These are phyloP conservation scores for Hippopotamus amphibius DNA, from an alignment of 2,113 vertebrate species.

Conservation along the genomic window DNA sequence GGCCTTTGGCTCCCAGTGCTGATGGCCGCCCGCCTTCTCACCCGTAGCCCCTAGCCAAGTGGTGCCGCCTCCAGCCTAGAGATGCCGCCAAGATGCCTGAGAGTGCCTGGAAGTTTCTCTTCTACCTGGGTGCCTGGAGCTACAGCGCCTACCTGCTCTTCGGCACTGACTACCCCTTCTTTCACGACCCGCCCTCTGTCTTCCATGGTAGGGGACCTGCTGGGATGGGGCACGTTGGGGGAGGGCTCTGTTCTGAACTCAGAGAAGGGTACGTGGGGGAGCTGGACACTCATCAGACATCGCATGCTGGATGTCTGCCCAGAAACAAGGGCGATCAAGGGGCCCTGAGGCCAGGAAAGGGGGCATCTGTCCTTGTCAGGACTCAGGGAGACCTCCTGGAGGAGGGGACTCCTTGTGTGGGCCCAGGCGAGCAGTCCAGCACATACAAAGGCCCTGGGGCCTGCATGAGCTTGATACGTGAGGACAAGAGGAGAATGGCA, in stretches of 20 bases:
- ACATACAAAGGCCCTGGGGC: background rate
- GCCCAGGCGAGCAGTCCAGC: background rate
- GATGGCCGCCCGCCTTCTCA: background rate
- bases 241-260: background rate
- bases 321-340: background rate
- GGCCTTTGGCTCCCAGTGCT: background rate
- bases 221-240: background rate
- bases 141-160: conserved; percentile 97
- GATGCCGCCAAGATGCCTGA: conserved; percentile 98
- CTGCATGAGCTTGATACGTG: accelerated
- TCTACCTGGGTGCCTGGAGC: conserved; percentile 95
- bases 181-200: conserved; percentile 93
- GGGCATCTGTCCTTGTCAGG: background rate
- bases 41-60: conserved; percentile 91
- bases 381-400: background rate
- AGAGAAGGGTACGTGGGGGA: background rate
- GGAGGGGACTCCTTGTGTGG: background rate
- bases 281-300: background rate
- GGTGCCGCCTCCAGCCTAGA: conserved; percentile 91
- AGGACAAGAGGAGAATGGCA: background rate
- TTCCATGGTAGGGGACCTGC: conserved; percentile 91
- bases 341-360: background rate
- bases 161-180: conserved; percentile 94
- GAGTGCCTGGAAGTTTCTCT: conserved; percentile 98
- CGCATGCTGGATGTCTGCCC: background rate